A percentile compares a stretch with the other conserved stretches of the same genome.
Evolutionary conservation across 2,888 invertebrate genomes (phyloP).

Genomic region (Neoaliturus tenellus): DNA sequence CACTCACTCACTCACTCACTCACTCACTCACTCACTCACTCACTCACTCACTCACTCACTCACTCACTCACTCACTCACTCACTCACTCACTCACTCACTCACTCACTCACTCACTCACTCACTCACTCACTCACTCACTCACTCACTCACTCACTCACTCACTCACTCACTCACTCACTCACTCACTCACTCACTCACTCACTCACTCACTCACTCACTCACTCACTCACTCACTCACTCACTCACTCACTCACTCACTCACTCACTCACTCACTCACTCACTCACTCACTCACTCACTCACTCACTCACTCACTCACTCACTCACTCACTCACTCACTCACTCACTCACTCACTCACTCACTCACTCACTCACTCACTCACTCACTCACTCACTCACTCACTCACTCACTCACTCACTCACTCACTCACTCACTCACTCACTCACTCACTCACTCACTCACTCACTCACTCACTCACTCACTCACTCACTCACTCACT

Average conservation of each 20-base stretch:
- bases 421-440: conserved; percentile 16
- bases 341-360: background rate
- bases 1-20: conserved; percentile 5
- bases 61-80: conserved; percentile 10
- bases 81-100: conserved; percentile 24
- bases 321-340: background rate
- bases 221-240: background rate
- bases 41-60: conserved; percentile 10
- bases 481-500: conserved; percentile 16
- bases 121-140: conserved; percentile 23
- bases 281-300: background rate
- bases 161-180: conserved; percentile 11
- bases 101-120: conserved; percentile 32
- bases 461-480: conserved; percentile 22
- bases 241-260: conserved; percentile 8
- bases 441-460: conserved; percentile 7
- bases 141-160: conserved; percentile 2
- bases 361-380: background rate
- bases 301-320: background rate
- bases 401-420: background rate
- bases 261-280: conserved; percentile 3
- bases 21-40: background rate
- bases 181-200: background rate
- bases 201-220: background rate
- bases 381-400: background rate